A percentile compares a stretch with the other conserved stretches of the same genome.
Conservation (phyloP, 1,140 invertebrate genomes). For the Gonatopus flavifemur region DNA sequence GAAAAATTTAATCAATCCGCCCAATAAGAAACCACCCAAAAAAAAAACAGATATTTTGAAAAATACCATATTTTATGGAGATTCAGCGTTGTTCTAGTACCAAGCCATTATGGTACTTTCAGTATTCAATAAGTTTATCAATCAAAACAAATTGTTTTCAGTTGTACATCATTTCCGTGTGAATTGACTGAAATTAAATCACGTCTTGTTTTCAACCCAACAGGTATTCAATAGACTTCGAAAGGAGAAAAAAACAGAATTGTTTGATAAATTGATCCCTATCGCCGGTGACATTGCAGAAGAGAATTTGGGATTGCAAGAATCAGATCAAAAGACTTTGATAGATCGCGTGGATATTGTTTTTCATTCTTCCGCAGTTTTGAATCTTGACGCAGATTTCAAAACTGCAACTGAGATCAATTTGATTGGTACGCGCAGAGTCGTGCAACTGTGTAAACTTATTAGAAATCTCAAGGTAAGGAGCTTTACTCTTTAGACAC, state of each 20-base stretch:
- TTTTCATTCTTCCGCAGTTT: constrained; percentile 92
- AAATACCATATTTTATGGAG: too few species aligned
- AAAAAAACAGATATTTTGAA: too few species aligned
- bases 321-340: constrained; percentile 65
- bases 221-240: constrained; percentile 70
- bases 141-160: too few species aligned
- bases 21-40: too few species aligned
- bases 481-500: too few species aligned
- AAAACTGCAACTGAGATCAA: constrained; percentile 75
- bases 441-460: constrained; percentile 71
- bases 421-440: constrained; percentile 70
- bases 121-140: too few species aligned
- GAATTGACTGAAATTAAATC: too few species aligned
- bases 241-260: constrained; percentile 58
- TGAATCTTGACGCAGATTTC: constrained; percentile 93
- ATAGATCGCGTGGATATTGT: constrained; percentile 81
- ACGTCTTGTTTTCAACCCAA: background rate
- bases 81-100: too few species aligned
- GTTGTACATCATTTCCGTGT: too few species aligned
- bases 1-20: too few species aligned
- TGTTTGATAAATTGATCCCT: constrained; percentile 74
- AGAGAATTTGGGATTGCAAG: constrained; percentile 73
- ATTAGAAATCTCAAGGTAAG: constrained; percentile 74
- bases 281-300: constrained; percentile 83
- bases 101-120: too few species aligned